Conservation (phyloP, 2,797 vertebrate genomes). For the Periophthalmus magnuspinnatus region DNA sequence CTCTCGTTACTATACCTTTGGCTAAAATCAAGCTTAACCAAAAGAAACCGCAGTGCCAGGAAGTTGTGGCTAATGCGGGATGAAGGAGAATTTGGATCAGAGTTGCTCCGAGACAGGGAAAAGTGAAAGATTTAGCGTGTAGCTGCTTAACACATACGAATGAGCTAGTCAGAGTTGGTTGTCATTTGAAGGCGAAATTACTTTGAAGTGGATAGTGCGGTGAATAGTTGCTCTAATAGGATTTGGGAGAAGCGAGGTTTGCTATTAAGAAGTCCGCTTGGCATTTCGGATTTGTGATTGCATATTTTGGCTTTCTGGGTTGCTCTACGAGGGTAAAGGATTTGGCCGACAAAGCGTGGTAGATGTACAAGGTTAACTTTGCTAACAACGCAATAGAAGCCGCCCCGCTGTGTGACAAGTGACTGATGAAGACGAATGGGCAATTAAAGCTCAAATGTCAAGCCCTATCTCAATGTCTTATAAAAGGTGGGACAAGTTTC, state of each 20-base stretch:
- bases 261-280: conserved; percentile 20
- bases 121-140: conserved; percentile 35
- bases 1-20: conserved; percentile 17
- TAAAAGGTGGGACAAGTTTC: conserved; percentile 11
- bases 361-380: conserved; percentile 17
- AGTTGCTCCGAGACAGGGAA: conserved; percentile 33
- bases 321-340: conserved; percentile 30
- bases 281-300: conserved; percentile 41
- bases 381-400: conserved; percentile 35
- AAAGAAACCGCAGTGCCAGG: conserved; percentile 51
- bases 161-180: conserved; percentile 13
- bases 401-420: conserved; percentile 29
- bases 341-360: conserved; percentile 9
- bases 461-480: conserved; percentile 13
- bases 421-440: conserved; percentile 45
- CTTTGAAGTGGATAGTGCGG: conserved; percentile 26
- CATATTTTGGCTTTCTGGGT: conserved; percentile 15
- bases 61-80: conserved; percentile 47
- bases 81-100: conserved; percentile 58
- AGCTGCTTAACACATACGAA: conserved; percentile 29
- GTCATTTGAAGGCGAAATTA: conserved; percentile 26
- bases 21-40: conserved; percentile 59
- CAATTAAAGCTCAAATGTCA: conserved; percentile 55
- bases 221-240: conserved; percentile 27
- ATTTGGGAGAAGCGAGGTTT: conserved; percentile 27